phyloP scores from a whole-genome alignment of 2,113 vertebrate genomes.

The Antechinus stuartii region DNA sequence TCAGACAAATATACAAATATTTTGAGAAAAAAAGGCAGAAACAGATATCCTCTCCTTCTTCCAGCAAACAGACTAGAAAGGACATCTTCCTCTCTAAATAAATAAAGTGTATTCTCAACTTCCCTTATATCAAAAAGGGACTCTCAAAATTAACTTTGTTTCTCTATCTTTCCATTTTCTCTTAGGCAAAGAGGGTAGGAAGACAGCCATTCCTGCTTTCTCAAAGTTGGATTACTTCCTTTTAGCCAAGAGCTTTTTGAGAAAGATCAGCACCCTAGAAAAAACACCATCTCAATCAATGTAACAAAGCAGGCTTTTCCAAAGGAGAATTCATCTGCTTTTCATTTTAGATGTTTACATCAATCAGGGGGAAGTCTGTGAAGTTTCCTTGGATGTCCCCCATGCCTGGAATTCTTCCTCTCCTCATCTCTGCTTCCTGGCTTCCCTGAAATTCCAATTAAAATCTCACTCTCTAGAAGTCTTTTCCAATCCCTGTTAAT shows the following conservation, averaged over 20 bases:
- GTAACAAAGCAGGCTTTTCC: constrained; percentile 25
- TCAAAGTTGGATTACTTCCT: constrained; percentile 37
- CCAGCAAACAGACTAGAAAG: neutral
- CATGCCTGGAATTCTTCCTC: neutral
- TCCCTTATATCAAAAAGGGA: neutral
- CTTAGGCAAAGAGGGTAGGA: neutral
- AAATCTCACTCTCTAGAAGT: neutral
- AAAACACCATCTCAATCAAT: constrained; percentile 27
- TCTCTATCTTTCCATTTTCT: neutral
- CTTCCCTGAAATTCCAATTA: neutral
- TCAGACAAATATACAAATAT: neutral
- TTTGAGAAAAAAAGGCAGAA: neutral
- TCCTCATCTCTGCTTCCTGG: neutral
- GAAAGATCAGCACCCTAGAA: constrained; percentile 59
- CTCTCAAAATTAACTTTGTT: neutral
- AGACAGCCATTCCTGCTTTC: constrained; percentile 11
- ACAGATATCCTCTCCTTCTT: neutral
- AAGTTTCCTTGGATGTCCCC: neutral
- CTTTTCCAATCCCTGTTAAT: neutral
- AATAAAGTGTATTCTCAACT: neutral
- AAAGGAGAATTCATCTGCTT: constrained; percentile 1
- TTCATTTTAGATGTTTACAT: constrained; percentile 43
- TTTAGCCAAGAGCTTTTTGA: constrained; percentile 49
- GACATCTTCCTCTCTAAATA: neutral
- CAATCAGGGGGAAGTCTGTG: neutral